Percentiles rank a stretch among this genome's conserved stretches.
Evolutionary conservation across 2,888 invertebrate genomes (phyloP).

Genomic region (Lepeophtheirus nordmannii): DNA sequence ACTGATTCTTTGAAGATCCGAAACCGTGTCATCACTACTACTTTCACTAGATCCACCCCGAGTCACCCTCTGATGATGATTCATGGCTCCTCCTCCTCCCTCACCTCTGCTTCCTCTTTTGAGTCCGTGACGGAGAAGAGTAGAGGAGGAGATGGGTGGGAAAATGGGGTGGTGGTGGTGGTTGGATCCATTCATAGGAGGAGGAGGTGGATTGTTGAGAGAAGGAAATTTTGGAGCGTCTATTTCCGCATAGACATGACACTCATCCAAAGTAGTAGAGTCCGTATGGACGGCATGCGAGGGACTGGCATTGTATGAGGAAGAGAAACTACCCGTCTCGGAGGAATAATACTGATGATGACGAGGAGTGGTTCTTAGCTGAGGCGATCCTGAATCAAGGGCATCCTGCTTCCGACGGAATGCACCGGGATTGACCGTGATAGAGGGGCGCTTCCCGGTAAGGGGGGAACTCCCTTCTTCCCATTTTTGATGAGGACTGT

Average conservation of each 20-base stretch:
- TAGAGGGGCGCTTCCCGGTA: constrained; percentile 5
- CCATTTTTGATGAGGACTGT: not conserved
- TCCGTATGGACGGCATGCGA: constrained; percentile 5
- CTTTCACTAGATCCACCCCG: not conserved
- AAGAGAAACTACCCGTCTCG: not conserved
- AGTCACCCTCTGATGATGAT: no score
- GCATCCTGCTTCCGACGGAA: not conserved
- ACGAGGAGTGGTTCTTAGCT: not conserved
- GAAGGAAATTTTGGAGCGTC: not conserved
- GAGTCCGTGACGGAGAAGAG: not conserved
- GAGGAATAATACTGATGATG: not conserved
- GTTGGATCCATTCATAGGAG: no score
- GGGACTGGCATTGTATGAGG: constrained; percentile 1
- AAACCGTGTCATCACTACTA: not conserved
- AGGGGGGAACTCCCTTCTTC: constrained; percentile 2
- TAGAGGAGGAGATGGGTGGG: no score
- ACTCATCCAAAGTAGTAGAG: not conserved
- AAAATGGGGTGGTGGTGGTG: no score
- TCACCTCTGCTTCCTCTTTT: not conserved
- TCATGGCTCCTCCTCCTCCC: not conserved
- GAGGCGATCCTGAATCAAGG: not conserved
- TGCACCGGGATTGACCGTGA: not conserved
- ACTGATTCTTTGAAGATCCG: not conserved
- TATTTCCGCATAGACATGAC: not conserved
- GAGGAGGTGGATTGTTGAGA: not conserved